phyloP scores from a whole-genome alignment of 2,888 invertebrate genomes.

The Amphipoea lucens region DNA sequence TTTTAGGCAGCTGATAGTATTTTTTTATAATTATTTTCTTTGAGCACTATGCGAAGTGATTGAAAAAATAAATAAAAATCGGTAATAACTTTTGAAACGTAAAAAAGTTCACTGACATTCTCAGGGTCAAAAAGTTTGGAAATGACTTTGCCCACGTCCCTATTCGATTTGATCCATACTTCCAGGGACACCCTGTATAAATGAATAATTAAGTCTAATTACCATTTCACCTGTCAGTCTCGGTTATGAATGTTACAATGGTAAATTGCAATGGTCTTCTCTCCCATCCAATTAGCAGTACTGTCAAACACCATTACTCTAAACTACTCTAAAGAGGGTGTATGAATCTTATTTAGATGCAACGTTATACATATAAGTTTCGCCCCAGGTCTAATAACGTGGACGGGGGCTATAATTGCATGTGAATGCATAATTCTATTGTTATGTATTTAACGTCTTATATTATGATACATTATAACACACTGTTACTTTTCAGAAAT shows the following conservation, averaged over 20 bases:
- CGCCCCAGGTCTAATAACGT: neutral
- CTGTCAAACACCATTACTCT: conserved; percentile 19
- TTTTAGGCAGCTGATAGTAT: too few species aligned
- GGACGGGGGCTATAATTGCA: neutral
- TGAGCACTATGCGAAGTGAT: too few species aligned
- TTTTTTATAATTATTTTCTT: too few species aligned
- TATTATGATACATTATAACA: neutral
- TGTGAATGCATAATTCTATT: neutral
- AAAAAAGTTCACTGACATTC: too few species aligned
- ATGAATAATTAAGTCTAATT: conserved; percentile 3
- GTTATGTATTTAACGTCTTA: neutral
- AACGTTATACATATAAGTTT: neutral
- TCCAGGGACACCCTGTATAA: too few species aligned
- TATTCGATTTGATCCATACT: too few species aligned
- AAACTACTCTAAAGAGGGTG: conserved; percentile 27
- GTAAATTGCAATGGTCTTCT: neutral
- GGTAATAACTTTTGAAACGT: too few species aligned
- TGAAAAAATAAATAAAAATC: too few species aligned
- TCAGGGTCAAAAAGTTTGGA: too few species aligned
- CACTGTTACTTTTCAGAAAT: neutral
- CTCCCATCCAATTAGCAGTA: neutral
- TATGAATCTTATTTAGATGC: conserved; percentile 14
- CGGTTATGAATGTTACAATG: neutral
- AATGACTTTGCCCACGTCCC: too few species aligned
- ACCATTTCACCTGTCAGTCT: neutral